A percentile compares a stretch with the other conserved stretches of the same genome.
These are phyloP conservation scores for Bubo bubo DNA, from an alignment of 2,113 vertebrate genomes.

Conservation along the genomic window DNA sequence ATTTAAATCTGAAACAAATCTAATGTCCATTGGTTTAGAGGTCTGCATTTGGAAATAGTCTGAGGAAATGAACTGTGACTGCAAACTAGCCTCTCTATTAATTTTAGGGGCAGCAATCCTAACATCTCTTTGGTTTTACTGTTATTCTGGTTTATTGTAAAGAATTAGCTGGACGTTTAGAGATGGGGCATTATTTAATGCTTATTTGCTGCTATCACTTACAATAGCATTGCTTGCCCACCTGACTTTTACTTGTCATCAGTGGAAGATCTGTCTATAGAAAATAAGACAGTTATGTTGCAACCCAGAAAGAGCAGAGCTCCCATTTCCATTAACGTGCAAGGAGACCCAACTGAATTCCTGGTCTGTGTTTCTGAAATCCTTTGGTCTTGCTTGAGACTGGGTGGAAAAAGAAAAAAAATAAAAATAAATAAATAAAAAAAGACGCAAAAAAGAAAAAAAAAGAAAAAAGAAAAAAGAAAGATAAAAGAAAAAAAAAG, in stretches of 20 bases:
- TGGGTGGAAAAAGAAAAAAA: background rate
- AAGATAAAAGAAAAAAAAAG: background rate
- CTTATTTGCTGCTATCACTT: background rate
- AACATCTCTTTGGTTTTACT: background rate
- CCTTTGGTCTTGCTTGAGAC: background rate
- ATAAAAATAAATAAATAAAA: no score
- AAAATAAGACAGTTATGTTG: background rate
- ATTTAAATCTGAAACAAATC: slow-evolving; percentile 28
- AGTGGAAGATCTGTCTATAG: background rate
- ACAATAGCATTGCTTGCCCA: background rate
- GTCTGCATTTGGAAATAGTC: background rate
- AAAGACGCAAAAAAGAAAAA: rapidly evolving
- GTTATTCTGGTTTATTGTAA: background rate
- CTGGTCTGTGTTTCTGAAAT: background rate
- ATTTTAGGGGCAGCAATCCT: background rate
- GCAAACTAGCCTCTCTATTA: background rate
- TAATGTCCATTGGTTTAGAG: background rate
- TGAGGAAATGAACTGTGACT: background rate
- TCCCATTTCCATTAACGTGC: background rate
- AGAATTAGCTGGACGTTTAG: background rate
- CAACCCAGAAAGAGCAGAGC: background rate
- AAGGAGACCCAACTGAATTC: background rate
- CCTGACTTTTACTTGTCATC: background rate
- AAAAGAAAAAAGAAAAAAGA: background rate
- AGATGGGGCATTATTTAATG: background rate